Evolutionary conservation across 2,797 vertebrate species (phyloP).

Genomic region (Helostoma temminkii): DNA sequence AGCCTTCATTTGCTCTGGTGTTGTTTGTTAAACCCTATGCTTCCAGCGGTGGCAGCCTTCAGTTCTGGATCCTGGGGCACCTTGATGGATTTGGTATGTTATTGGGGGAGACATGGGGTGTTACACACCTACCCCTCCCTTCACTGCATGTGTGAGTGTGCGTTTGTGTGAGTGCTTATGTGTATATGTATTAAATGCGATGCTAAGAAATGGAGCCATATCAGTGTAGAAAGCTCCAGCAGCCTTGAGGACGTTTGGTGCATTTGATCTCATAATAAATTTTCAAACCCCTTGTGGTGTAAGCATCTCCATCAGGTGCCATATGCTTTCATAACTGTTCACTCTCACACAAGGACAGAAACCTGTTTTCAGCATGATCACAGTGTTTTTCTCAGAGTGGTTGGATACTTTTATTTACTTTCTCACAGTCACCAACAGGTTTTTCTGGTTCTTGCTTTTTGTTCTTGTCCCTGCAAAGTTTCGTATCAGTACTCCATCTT

Average conservation of each 20-base stretch:
- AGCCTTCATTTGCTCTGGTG: conserved; percentile 45
- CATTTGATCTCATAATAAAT: conserved; percentile 28
- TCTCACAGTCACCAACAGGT: neutral
- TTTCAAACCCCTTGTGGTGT: neutral
- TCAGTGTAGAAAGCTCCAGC: conserved; percentile 26
- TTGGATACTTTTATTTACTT: neutral
- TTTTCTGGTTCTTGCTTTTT: neutral
- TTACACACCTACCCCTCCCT: conserved; percentile 58
- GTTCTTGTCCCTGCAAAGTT: too few species aligned
- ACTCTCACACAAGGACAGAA: too few species aligned
- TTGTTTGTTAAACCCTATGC: conserved; percentile 62
- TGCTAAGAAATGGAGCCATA: conserved; percentile 41
- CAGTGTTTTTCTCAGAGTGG: neutral
- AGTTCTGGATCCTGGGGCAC: conserved; percentile 59
- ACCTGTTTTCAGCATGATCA: neutral
- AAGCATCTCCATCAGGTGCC: neutral
- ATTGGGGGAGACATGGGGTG: conserved; percentile 78
- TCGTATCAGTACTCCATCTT: too few species aligned
- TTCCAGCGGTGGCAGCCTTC: conserved; percentile 55
- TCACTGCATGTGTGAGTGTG: conserved; percentile 42
- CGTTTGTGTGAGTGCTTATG: conserved; percentile 19
- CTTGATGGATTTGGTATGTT: conserved; percentile 85
- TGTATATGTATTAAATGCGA: conserved; percentile 32
- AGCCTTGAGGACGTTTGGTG: conserved; percentile 35
- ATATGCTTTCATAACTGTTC: too few species aligned